Evolutionary conservation across 2,113 vertebrate genomes (phyloP).

Genomic region (Oostethus manadensis): DNA sequence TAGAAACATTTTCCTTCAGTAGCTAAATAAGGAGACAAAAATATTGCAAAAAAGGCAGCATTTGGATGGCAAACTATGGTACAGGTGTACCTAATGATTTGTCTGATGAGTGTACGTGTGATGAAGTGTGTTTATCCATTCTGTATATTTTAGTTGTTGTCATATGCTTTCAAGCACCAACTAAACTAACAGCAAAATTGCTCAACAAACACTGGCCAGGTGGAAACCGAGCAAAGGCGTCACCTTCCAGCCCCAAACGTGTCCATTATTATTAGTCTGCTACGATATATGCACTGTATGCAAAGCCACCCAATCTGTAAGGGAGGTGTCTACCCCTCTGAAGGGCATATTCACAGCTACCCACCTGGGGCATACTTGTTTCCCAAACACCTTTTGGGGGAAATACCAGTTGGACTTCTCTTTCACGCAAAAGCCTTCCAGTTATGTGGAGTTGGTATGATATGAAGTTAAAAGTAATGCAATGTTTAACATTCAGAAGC

Average conservation of each 20-base stretch:
- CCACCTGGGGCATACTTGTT: constrained; percentile 48
- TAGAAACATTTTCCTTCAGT: no score
- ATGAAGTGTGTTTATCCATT: not conserved
- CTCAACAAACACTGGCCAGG: constrained; percentile 8
- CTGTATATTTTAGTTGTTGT: no score
- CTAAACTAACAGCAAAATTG: not conserved
- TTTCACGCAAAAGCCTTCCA: not conserved
- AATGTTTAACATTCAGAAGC: constrained; percentile 5
- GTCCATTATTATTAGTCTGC: constrained; percentile 36
- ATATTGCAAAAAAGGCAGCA: not conserved
- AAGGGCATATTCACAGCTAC: constrained; percentile 42
- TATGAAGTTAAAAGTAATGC: not conserved
- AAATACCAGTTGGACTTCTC: constrained; percentile 24
- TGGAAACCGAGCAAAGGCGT: constrained; percentile 14
- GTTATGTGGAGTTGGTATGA: constrained; percentile 1
- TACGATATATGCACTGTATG: constrained; percentile 36
- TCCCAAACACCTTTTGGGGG: constrained; percentile 55
- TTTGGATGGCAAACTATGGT: not conserved
- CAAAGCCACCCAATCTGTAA: constrained; percentile 27
- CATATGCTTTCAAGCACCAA: not conserved
- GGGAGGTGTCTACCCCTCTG: constrained; percentile 27
- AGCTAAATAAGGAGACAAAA: not conserved
- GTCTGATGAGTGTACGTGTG: not conserved
- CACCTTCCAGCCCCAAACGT: constrained; percentile 12
- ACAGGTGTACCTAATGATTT: not conserved